Percentiles rank a stretch among this genome's conserved stretches.
Evolutionary conservation across 92 coral and sea anemone species (phyloP).

Genomic region (Zoanthus gigantus): DNA sequence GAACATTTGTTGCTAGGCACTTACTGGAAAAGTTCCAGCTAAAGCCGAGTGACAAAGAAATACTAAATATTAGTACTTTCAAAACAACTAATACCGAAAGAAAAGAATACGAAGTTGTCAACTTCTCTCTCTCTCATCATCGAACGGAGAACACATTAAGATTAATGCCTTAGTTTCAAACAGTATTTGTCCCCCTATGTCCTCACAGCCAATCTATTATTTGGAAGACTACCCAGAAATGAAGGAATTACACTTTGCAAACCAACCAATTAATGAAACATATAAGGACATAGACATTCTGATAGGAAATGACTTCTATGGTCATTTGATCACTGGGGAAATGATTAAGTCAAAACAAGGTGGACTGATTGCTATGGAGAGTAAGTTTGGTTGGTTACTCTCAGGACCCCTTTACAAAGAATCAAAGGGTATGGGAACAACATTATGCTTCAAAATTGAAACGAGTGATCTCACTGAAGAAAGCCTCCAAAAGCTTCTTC

Average conservation of each 20-base stretch:
- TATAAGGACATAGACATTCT: conserved; percentile 8
- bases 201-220: not conserved
- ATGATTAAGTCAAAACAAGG: conserved; percentile 35
- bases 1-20: conserved; percentile 1
- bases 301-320: conserved; percentile 1
- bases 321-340: not conserved
- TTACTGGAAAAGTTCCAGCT: conserved; percentile 2
- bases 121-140: not conserved
- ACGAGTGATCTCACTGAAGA: conserved; percentile 10
- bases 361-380: conserved; percentile 34
- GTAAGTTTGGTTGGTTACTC: conserved; percentile 20
- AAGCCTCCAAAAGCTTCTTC: conserved; percentile 27
- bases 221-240: conserved; percentile 11
- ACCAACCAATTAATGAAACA: conserved; percentile 1
- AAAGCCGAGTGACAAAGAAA: conserved; percentile 9
- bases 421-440: conserved; percentile 27
- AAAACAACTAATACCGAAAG: conserved; percentile 3
- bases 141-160: not conserved
- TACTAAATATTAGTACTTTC: conserved; percentile 20
- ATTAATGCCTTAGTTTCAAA: not conserved
- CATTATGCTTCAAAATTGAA: conserved; percentile 10
- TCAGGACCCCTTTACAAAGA: conserved; percentile 22
- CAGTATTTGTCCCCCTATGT: not conserved
- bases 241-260: conserved; percentile 11
- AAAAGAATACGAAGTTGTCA: conserved; percentile 2